These are phyloP conservation scores for Gambelia wislizenii DNA, from an alignment of 2,797 vertebrate genomes.

Conservation along the genomic window DNA sequence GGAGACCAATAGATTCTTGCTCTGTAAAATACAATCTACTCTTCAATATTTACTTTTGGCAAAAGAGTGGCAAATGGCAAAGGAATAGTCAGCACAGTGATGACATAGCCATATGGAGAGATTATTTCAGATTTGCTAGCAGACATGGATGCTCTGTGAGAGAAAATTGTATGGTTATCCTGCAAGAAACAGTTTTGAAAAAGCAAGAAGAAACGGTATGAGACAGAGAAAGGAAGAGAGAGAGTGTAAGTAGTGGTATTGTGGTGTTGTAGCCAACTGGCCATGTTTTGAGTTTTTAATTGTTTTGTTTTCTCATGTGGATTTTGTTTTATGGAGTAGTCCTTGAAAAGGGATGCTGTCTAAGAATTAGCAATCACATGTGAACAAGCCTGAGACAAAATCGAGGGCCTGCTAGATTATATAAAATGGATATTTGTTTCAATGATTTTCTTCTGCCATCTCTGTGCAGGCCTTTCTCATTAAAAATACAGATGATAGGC, in stretches of 20 bases:
- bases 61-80: not conserved
- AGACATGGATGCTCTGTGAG: not conserved
- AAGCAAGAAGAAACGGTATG: not conserved
- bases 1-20: not conserved
- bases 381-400: not conserved
- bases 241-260: not conserved
- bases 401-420: not conserved
- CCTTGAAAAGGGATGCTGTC: not conserved
- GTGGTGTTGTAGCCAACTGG: not conserved
- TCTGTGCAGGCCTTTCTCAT: not conserved
- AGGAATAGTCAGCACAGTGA: not conserved
- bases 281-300: not conserved
- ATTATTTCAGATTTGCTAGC: not conserved
- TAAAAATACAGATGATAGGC: not conserved
- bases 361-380: not conserved
- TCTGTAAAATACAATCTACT: not conserved
- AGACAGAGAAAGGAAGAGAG: not conserved
- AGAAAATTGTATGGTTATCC: not conserved
- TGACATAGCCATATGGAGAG: not conserved
- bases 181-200: not conserved
- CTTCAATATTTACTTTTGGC: not conserved
- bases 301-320: not conserved
- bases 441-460: not conserved
- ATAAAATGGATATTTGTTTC: not conserved
- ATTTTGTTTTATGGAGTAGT: not conserved